Percentiles rank a stretch among this genome's conserved stretches.
phyloP scores from a whole-genome alignment of 2,797 vertebrate species.

The Sebastes baramenuke region DNA sequence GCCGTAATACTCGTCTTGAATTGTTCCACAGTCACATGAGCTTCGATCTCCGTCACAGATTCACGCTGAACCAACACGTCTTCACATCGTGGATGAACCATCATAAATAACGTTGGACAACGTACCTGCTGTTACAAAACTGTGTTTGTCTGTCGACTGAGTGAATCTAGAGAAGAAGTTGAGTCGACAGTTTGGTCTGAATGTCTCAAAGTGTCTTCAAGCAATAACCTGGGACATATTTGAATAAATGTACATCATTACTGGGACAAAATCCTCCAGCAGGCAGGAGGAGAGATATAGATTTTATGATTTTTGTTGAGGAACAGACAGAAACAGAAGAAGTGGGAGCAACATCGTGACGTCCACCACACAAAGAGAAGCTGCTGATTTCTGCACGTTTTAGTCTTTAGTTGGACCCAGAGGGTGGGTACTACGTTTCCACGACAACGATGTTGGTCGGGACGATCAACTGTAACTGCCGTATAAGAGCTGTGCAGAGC shows the following conservation, averaged over 20 bases:
- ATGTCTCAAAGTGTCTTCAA: neutral
- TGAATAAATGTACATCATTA: neutral
- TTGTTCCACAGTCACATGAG: neutral
- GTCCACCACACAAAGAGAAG: neutral
- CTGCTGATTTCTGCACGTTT: neutral
- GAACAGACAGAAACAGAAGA: neutral
- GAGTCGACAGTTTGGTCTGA: neutral
- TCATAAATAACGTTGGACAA: neutral
- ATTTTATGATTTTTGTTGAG: neutral
- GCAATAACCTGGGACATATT: neutral
- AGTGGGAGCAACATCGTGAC: neutral
- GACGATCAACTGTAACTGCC: too few species aligned
- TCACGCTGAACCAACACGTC: neutral
- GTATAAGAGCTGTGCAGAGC: too few species aligned
- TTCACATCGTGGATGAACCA: neutral
- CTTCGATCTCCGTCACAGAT: too few species aligned
- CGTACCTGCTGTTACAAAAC: neutral
- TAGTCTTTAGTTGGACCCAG: too few species aligned
- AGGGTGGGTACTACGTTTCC: too few species aligned
- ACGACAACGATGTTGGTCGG: too few species aligned
- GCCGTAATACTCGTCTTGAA: neutral
- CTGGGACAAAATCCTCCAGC: neutral
- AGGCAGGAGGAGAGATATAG: neutral
- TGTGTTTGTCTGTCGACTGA: neutral
- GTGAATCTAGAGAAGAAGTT: neutral